Base-by-base conservation (phyloP, 2,888 invertebrate species). In the Tachina lurida region DNA sequence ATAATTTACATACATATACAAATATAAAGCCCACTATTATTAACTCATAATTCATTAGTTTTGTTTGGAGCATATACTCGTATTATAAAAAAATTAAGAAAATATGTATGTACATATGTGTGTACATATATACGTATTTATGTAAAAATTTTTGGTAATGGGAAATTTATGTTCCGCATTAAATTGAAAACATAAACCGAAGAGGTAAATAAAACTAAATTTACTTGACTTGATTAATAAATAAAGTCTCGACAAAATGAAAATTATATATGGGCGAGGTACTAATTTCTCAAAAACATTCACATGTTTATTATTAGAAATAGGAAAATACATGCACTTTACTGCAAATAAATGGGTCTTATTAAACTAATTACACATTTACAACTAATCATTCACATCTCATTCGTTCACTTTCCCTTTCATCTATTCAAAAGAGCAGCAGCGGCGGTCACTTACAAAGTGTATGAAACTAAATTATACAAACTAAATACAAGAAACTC, bases 211-310 rank as follows among this genome's bases (percentile, higher is more conserved):
- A 39, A 45, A 63, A 49, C 3, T 19, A 15, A 41, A 54, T 52
- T 52, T 49, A 73, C 39, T 52, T 19, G 7, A 67, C 13, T 56
- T 54, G 13, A 45, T 63, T n/a, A 45, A 43, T 17, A 52, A 49
- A 41, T 9, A 19, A 9, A 13, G 49, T 52, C 41, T 13, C 45
- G 13, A 45, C 54, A 45, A 43, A 63, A 47, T 17, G n/a, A 52
- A 70, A 68, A 49, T 54, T 62, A 13, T 43, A 45, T 12, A 31
- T 43, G 74, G 84, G 78, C 54, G 78, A 60, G 41, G 70, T 65
- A 60, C 15, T 71, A 22, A 79, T 84, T 80, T 80, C 54, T 84
- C 84, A 84, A 75, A 84, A 84, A 75, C 84, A 84, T 76, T 70
- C 52, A 76, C 31, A 68, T 65, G 5, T n/a, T 31, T 58, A 75